Base-by-base conservation (phyloP, 2,113 vertebrate species). In the Motacilla tschutschensis region DNA sequence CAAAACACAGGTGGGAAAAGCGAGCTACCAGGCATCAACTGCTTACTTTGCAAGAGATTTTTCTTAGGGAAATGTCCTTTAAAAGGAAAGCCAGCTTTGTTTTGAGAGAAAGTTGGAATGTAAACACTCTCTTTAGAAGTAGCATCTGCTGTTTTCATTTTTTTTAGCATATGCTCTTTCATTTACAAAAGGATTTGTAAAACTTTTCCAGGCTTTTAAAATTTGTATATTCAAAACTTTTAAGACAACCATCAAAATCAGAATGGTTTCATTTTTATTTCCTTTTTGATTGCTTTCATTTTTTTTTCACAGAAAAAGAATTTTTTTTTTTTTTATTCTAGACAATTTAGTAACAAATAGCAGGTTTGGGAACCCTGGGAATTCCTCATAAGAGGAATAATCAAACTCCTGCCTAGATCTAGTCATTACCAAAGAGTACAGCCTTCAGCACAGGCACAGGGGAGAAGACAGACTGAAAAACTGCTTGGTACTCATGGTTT, bases 71-170 rank as follows among this genome's bases (percentile, higher is more conserved):
- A 76, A 31, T 17, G 14, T 77, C 64, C 55, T 79, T 90, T 86
- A 62, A 65, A 79, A 65, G 35, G 41, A 74, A 71, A 88, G 44
- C 38, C 38, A 81, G 62, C 57, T 78, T 78, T 78, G 48, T 85
- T 92, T 71, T 64, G 74, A 88, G 55, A 81, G 62, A 67, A 88
- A 81, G n/a, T 64, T 94, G 59, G 63, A 81, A 79, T 72, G 38
- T 48, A 91, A 90, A 75, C 35, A 60, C n/a, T 60, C 8, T 43
- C 71, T 93, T 75, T 35, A 78, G 86, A 86, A 81, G 63, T 21
- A 79, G 43, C 86, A 94, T 75, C 78, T 95, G 88, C 29, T 88
- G 48, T 5, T 78, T 50, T 18, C 4, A 7, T 20, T 62, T 60
- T 62, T 55, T 72, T 75, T 24, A 71, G 22, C 58, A 67, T 73